Conservation (phyloP, 2,113 vertebrate species). For the Capreolus pygargus region DNA sequence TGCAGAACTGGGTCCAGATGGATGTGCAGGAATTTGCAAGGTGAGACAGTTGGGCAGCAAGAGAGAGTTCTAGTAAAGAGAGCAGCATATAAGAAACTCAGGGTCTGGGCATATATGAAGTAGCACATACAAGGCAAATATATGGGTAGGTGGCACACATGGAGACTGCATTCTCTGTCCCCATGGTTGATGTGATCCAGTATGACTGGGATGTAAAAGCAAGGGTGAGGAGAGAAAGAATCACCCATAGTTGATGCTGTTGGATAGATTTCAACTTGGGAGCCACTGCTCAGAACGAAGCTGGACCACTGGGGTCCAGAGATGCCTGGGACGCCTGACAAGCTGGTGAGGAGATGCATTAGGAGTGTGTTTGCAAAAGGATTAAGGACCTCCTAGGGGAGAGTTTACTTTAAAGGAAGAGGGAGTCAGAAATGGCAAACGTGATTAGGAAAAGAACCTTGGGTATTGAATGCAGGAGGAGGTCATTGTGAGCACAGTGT, state of each 20-base stretch:
- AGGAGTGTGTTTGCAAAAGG: background rate
- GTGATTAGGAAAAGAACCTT: background rate
- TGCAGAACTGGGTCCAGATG: background rate
- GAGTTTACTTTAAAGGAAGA: background rate
- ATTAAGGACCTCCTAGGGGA: background rate
- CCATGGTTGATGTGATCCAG: background rate
- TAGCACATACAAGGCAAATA: rapidly evolving
- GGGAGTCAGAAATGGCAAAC: background rate
- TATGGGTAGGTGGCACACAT: background rate
- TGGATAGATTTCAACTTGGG: background rate
- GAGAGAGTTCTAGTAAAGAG: background rate
- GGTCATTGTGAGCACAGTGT: background rate
- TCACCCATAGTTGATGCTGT: background rate
- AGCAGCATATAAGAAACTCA: background rate
- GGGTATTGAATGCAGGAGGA: background rate
- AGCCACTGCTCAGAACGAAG: background rate
- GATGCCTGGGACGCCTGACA: background rate
- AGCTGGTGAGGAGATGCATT: background rate
- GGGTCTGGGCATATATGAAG: background rate
- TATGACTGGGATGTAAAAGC: background rate
- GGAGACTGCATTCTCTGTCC: background rate
- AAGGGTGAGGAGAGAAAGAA: background rate
- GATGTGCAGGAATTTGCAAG: background rate
- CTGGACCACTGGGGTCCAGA: background rate
- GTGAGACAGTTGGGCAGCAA: background rate